These are phyloP conservation scores for Heliconius ismenius DNA, from an alignment of 2,888 invertebrate genomes.

Conservation along the genomic window DNA sequence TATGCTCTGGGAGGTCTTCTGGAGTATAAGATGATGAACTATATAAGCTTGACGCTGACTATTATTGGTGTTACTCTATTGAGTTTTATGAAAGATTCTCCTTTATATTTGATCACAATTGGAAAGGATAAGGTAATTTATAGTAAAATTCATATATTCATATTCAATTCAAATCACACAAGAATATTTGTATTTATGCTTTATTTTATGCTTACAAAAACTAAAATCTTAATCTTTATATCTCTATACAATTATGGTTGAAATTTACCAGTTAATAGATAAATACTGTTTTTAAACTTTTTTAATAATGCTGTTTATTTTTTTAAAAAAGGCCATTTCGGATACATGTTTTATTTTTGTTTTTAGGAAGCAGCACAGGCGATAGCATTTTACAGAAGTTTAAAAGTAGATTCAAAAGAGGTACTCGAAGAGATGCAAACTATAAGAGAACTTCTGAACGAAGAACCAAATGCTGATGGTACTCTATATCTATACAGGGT, in stretches of 20 bases:
- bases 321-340: too few species aligned
- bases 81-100: slow-evolving; percentile 59
- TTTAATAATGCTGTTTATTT: too few species aligned
- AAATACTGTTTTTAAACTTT: too few species aligned
- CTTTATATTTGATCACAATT: slow-evolving; percentile 60
- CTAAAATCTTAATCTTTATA: too few species aligned
- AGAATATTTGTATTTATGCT: too few species aligned
- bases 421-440: slow-evolving; percentile 55
- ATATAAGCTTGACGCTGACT: slow-evolving; percentile 53
- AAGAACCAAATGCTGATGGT: slow-evolving; percentile 20
- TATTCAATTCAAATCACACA: too few species aligned
- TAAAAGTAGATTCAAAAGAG: slow-evolving; percentile 53
- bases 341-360: too few species aligned
- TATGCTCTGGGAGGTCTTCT: slow-evolving; percentile 62
- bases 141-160: background rate
- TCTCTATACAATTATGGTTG: too few species aligned
- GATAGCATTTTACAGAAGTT: slow-evolving; percentile 59
- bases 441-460: slow-evolving; percentile 51
- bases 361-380: slow-evolving; percentile 63
- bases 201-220: too few species aligned
- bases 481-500: too few species aligned
- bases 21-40: slow-evolving; percentile 58
- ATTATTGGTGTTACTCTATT: slow-evolving; percentile 51
- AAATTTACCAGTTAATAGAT: too few species aligned
- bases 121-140: slow-evolving; percentile 57